Conservation (phyloP, 2,113 vertebrate genomes). For the Tapirus terrestris region DNA sequence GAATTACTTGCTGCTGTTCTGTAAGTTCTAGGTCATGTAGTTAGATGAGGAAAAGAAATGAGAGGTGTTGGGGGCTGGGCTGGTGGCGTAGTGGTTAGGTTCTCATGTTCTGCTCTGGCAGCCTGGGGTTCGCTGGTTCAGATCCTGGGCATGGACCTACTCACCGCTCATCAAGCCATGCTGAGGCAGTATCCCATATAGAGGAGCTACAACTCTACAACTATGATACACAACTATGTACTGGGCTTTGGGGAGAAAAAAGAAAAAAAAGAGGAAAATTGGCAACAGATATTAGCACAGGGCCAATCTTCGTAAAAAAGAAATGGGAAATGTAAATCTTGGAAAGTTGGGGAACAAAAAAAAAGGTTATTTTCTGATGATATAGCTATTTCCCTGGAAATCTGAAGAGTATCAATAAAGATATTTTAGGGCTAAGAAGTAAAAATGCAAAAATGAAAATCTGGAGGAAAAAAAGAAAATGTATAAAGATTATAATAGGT, state of each 20-base stretch:
- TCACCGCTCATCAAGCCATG: too few relatives aligned
- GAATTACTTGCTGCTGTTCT: neutral
- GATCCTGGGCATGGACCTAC: too few relatives aligned
- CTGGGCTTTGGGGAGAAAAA: too few relatives aligned
- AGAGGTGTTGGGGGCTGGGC: neutral
- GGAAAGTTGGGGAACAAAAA: neutral
- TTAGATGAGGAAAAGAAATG: neutral
- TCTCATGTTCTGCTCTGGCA: too few relatives aligned
- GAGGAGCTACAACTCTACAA: too few relatives aligned
- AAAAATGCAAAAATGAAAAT: neutral
- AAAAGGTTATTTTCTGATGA: neutral
- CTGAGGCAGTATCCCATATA: too few relatives aligned
- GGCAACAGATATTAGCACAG: too few relatives aligned
- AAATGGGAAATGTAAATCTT: neutral
- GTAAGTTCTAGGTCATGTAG: neutral
- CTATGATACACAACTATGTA: too few relatives aligned
- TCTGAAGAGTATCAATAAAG: neutral
- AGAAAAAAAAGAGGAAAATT: too few relatives aligned
- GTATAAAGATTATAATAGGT: neutral
- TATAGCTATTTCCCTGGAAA: neutral
- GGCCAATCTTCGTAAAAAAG: neutral
- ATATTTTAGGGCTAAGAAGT: neutral
- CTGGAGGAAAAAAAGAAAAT: neutral
- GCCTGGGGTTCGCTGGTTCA: too few relatives aligned
- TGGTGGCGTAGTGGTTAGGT: too few relatives aligned